Conservation (phyloP, 1,140 invertebrate species). For the Orius laevigatus region DNA sequence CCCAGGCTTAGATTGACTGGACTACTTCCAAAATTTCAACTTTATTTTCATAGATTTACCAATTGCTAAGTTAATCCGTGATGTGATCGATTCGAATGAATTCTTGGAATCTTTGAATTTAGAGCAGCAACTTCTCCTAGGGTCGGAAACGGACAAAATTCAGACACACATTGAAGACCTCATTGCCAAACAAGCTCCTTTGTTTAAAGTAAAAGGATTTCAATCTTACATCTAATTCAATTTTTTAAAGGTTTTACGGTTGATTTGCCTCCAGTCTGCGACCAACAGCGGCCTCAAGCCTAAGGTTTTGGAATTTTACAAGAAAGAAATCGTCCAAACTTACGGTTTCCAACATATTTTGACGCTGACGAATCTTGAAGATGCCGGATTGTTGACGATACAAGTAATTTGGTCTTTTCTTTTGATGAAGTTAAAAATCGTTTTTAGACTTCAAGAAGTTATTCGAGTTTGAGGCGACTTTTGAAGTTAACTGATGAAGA, state of each 20-base stretch:
- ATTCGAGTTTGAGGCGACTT: slow-evolving; percentile 35
- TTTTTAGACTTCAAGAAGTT: slow-evolving; percentile 23
- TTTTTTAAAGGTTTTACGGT: slow-evolving; percentile 47
- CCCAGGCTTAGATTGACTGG: too few relatives aligned
- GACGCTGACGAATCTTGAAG: slow-evolving; percentile 74
- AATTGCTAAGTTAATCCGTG: slow-evolving; percentile 59
- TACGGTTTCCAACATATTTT: slow-evolving; percentile 80
- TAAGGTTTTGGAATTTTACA: slow-evolving; percentile 83
- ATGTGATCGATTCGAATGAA: slow-evolving; percentile 43
- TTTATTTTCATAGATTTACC: slow-evolving; percentile 64
- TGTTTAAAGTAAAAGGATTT: slow-evolving; percentile 42
- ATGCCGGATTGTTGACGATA: slow-evolving; percentile 58
- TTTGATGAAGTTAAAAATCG: neutral
- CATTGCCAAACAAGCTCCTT: slow-evolving; percentile 64
- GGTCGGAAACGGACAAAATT: slow-evolving; percentile 76
- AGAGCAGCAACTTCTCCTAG: slow-evolving; percentile 86
- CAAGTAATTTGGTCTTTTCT: slow-evolving; percentile 34
- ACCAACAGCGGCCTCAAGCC: slow-evolving; percentile 79
- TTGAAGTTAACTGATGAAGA: slow-evolving; percentile 75
- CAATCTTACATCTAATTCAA: neutral
- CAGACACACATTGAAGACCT: slow-evolving; percentile 79
- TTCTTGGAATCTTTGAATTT: slow-evolving; percentile 48
- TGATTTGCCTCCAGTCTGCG: slow-evolving; percentile 78
- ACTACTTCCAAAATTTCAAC: too few relatives aligned
- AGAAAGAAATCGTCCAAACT: slow-evolving; percentile 76